Conservation (phyloP, 2,797 vertebrate species). For the Acrossocheilus wenchowensis region DNA sequence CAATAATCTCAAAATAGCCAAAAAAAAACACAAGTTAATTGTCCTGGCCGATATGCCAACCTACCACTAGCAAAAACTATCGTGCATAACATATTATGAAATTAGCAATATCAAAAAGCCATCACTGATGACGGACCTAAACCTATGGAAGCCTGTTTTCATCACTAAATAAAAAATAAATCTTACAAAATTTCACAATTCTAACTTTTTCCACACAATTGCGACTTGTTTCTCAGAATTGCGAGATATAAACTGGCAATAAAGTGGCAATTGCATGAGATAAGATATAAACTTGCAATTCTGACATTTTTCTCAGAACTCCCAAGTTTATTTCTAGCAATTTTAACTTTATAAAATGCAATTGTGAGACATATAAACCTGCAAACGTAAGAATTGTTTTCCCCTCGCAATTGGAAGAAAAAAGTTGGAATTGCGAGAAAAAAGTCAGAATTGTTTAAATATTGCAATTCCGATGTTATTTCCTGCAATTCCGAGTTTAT, state of each 20-base stretch:
- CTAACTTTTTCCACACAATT: not conserved
- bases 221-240: not conserved
- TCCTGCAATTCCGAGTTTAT: no score
- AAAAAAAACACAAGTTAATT: not conserved
- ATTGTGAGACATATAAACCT: no score
- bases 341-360: no score
- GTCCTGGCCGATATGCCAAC: not conserved
- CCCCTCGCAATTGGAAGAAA: no score
- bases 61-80: not conserved
- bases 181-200: not conserved
- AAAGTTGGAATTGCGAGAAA: not conserved
- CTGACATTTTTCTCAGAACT: no score
- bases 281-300: not conserved
- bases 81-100: not conserved
- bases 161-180: not conserved
- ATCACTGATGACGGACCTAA: not conserved
- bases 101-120: not conserved
- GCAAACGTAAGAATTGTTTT: not conserved
- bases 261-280: no score
- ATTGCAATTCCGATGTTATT: no score
- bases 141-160: not conserved
- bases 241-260: no score
- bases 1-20: not conserved
- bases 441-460: no score
- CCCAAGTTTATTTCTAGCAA: no score